A percentile compares a stretch with the other conserved stretches of the same genome.
phyloP scores from a whole-genome alignment of 2,113 vertebrate species.

The Pygoscelis antarcticus region DNA sequence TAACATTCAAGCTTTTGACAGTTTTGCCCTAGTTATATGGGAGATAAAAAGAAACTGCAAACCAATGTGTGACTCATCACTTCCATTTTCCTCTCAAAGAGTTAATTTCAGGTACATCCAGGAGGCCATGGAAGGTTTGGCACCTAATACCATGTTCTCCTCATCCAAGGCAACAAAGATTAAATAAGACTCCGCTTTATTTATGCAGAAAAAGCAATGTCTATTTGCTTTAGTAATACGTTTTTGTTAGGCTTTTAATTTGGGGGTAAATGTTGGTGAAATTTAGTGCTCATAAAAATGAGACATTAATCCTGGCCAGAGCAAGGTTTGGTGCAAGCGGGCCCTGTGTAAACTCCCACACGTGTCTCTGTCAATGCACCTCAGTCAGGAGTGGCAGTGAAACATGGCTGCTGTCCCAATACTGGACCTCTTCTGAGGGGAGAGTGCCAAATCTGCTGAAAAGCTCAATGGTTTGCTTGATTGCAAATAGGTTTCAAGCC shows the following conservation, averaged over 20 bases:
- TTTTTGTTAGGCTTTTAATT: constrained; percentile 52
- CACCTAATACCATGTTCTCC: background rate
- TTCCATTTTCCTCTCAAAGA: background rate
- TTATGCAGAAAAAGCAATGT: constrained; percentile 41
- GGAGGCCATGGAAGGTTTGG: constrained; percentile 16
- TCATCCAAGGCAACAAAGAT: constrained; percentile 39
- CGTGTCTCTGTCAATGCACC: background rate
- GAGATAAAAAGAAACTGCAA: background rate
- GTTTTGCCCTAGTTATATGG: background rate
- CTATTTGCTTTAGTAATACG: constrained; percentile 55
- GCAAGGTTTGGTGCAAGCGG: background rate
- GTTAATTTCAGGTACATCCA: constrained; percentile 40
- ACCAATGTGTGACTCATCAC: background rate
- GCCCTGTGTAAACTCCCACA: constrained; percentile 19
- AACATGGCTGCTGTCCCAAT: constrained; percentile 15
- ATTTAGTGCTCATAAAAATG: constrained; percentile 22
- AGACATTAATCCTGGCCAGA: background rate
- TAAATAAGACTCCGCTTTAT: constrained; percentile 46
- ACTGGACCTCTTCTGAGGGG: constrained; percentile 11
- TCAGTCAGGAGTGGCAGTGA: background rate
- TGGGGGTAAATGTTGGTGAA: constrained; percentile 40
- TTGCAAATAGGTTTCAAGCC: constrained; percentile 18
- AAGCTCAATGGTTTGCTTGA: background rate
- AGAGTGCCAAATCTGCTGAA: background rate
- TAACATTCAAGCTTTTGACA: background rate